These are phyloP conservation scores for Noctua fimbriata DNA, from an alignment of 2,888 invertebrate genomes.

Conservation along the genomic window DNA sequence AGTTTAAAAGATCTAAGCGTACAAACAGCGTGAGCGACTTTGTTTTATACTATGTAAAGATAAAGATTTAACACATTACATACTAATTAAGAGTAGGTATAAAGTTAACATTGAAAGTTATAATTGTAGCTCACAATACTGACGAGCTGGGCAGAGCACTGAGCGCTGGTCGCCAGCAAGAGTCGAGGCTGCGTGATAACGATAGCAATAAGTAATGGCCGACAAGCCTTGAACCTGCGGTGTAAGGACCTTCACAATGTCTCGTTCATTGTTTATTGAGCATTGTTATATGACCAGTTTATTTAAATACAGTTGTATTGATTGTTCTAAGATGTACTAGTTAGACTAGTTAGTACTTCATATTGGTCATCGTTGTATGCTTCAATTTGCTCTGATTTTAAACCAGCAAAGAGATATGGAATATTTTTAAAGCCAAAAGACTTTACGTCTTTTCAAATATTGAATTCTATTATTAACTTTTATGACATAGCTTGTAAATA, in stretches of 20 bases:
- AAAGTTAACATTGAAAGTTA: slow-evolving; percentile 27
- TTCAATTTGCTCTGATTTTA: slow-evolving; percentile 33
- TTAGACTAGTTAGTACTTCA: slow-evolving; percentile 41
- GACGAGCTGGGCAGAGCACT: slow-evolving; percentile 64
- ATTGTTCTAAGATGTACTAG: slow-evolving; percentile 62
- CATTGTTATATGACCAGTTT: slow-evolving; percentile 64
- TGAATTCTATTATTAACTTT: not conserved
- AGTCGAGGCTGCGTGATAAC: slow-evolving; percentile 75
- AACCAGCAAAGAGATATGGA: not conserved
- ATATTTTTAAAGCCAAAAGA: too few relatives aligned
- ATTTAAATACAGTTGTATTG: slow-evolving; percentile 65
- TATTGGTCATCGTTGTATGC: slow-evolving; percentile 9
- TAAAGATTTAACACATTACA: not conserved
- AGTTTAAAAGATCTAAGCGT: too few relatives aligned
- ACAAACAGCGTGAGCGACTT: too few relatives aligned
- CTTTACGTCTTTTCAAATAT: not conserved
- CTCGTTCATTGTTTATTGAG: slow-evolving; percentile 78
- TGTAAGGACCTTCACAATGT: slow-evolving; percentile 82
- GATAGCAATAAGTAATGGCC: slow-evolving; percentile 81
- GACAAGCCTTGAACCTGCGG: slow-evolving; percentile 85
- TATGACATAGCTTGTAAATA: not conserved
- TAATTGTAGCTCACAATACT: slow-evolving; percentile 30
- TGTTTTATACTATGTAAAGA: too few relatives aligned
- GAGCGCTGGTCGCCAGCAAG: slow-evolving; percentile 64
- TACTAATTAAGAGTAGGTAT: not conserved